Base-by-base conservation (phyloP, 2,797 vertebrate species). In the Emydoidea blandingii region DNA sequence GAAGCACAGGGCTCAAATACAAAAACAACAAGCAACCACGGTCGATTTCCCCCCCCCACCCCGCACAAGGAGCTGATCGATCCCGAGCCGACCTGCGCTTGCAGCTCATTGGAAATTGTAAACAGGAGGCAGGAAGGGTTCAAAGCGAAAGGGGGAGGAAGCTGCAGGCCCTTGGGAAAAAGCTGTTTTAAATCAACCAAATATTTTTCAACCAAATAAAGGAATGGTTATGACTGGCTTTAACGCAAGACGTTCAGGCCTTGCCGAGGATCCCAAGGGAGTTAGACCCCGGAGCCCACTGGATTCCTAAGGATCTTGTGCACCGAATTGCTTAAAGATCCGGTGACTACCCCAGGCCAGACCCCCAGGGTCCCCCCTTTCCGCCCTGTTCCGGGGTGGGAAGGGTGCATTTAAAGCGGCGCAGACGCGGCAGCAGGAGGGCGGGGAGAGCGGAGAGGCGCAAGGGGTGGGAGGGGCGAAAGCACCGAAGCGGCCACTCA, bases 401-500 rank as follows among this genome's bases (percentile, higher is more conserved):
- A 54, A 14, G 29, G 12, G 29, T 56, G 57, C 29, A 31, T 31
- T 31, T 31, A 59, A 59, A 59, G 57, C 15, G 57, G 57, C 57
- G 12, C 12, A 57, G 56, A 57, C 1, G 34, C 16, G 3, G 34
- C 15, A 15, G 62, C 18, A 65, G 34, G 62, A n/a, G 16, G 34
- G 4, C 59, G 4, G 62, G 62, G 6, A 18, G 59, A 34, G 15
- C 12, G 29, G 31, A 34, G 59, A n/a, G 31, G 14, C 6, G 23
- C 53, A 54, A 19, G 23, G 44, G 56, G 54, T 3, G 14, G 54
- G 54, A 53, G 31, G 37, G n/a, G 23, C 29, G 16, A 19, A 16
- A 34, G 31, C 27, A 8, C 62, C 15, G n/a, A 5, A 1, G 41
- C 12, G 5, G 52, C 56, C 41, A 99, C 99, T 99, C 98, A 99